Evolutionary conservation across 1,140 invertebrate genomes (phyloP).

Genomic region (Eurytemora carolleeae): DNA sequence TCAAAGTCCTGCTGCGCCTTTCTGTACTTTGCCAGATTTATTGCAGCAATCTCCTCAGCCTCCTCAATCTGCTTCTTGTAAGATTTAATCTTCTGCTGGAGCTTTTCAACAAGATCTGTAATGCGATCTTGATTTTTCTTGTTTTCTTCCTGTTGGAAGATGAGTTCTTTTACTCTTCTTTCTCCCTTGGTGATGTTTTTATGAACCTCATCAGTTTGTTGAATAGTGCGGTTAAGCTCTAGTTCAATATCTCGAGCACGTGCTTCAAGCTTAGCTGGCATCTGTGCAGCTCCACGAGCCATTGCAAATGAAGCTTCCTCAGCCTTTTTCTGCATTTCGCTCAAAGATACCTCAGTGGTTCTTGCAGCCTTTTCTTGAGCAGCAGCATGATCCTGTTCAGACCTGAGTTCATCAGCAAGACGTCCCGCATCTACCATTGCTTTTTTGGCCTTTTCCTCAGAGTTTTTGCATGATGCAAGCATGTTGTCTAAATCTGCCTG

Average conservation of each 20-base stretch:
- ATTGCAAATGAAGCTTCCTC: slow-evolving; percentile 24
- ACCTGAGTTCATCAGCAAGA: slow-evolving; percentile 38
- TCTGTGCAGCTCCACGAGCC: slow-evolving; percentile 30
- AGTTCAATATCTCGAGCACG: slow-evolving; percentile 27
- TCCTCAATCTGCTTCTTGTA: slow-evolving; percentile 41
- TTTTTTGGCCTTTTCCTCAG: slow-evolving; percentile 33
- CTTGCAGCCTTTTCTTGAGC: slow-evolving; percentile 39
- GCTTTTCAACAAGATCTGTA: slow-evolving; percentile 38
- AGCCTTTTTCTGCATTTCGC: slow-evolving; percentile 14
- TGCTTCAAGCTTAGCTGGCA: slow-evolving; percentile 36
- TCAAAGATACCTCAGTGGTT: slow-evolving; percentile 33
- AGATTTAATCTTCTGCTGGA: slow-evolving; percentile 40
- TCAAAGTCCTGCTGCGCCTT: slow-evolving; percentile 40
- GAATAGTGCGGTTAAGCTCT: slow-evolving; percentile 33
- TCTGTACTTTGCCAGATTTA: slow-evolving; percentile 40
- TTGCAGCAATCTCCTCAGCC: slow-evolving; percentile 38
- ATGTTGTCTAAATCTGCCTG: slow-evolving; percentile 26
- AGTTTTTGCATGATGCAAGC: slow-evolving; percentile 30
- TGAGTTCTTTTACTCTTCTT: slow-evolving; percentile 35
- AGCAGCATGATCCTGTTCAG: slow-evolving; percentile 39
- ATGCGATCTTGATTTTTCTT: slow-evolving; percentile 37
- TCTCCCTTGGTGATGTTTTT: slow-evolving; percentile 35
- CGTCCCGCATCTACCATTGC: slow-evolving; percentile 31
- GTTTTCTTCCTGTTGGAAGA: slow-evolving; percentile 30
- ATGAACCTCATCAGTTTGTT: slow-evolving; percentile 32